Conservation (phyloP, 23 tunicate genomes). For the Aplidium turbinatum region DNA sequence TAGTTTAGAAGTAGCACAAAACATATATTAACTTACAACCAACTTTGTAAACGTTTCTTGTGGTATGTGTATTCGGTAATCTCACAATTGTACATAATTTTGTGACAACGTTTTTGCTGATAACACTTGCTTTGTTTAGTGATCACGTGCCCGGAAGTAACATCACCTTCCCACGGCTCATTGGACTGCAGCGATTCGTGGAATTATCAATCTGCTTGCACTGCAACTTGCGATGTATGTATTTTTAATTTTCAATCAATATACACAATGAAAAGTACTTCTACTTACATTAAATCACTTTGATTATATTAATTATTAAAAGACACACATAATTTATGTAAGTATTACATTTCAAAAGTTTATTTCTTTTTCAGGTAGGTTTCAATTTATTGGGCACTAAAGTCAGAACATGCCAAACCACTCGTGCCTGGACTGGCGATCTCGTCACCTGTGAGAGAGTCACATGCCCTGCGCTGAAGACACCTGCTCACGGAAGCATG, state of each 20-base stretch:
- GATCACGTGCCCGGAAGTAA: neutral
- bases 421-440: conserved; percentile 65
- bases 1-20: no score
- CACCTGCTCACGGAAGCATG: conserved; percentile 68
- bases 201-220: neutral
- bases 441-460: conserved; percentile 51
- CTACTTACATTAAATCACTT: no score
- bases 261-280: no score
- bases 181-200: neutral
- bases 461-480: conserved; percentile 50
- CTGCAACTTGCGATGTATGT: neutral
- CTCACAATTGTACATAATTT: no score
- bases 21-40: no score
- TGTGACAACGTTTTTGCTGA: no score
- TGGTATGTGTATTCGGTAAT: no score
- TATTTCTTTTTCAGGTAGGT: conserved; percentile 76
- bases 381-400: conserved; percentile 46
- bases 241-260: neutral
- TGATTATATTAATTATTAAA: no score
- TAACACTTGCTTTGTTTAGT: no score
- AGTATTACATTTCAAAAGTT: no score
- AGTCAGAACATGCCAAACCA: conserved; percentile 43
- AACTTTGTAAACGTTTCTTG: no score
- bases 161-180: neutral
- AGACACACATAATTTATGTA: no score